phyloP scores from a whole-genome alignment of 2,113 vertebrate species.

The Platysteira castanea region DNA sequence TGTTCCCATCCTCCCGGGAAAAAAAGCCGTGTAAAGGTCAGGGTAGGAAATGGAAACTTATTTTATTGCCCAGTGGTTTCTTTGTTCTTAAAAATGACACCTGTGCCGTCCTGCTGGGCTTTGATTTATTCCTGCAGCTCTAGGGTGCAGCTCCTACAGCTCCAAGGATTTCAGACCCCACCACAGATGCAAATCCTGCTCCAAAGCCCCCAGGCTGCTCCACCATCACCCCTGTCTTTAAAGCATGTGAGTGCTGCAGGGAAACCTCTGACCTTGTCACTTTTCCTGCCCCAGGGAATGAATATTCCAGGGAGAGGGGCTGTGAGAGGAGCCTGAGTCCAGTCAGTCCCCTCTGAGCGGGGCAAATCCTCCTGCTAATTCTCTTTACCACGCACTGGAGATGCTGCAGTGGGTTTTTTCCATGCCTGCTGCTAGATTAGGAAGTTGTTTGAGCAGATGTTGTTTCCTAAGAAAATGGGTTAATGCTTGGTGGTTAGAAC shows the following conservation, averaged over 20 bases:
- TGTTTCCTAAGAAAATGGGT: slow-evolving; percentile 52
- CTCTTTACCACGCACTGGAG: neutral
- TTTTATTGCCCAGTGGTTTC: neutral
- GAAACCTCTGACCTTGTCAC: neutral
- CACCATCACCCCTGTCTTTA: neutral
- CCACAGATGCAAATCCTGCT: neutral
- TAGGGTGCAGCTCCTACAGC: neutral
- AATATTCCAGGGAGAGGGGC: neutral
- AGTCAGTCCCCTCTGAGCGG: neutral
- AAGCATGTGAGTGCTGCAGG: neutral
- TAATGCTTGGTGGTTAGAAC: slow-evolving; percentile 29
- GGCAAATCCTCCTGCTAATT: neutral
- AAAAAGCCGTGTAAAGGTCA: neutral
- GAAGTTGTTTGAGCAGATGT: slow-evolving; percentile 49
- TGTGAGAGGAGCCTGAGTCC: neutral
- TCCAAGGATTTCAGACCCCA: neutral
- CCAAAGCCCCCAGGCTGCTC: neutral
- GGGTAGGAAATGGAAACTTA: neutral
- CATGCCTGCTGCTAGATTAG: neutral
- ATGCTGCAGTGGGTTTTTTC: neutral
- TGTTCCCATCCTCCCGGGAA: neutral
- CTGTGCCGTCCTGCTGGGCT: neutral
- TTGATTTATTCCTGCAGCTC: neutral
- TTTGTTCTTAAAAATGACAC: neutral
- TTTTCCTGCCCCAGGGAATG: neutral